These are phyloP conservation scores for Platorchestia sp. DNA, from an alignment of 1,140 invertebrate species.

Conservation along the genomic window DNA sequence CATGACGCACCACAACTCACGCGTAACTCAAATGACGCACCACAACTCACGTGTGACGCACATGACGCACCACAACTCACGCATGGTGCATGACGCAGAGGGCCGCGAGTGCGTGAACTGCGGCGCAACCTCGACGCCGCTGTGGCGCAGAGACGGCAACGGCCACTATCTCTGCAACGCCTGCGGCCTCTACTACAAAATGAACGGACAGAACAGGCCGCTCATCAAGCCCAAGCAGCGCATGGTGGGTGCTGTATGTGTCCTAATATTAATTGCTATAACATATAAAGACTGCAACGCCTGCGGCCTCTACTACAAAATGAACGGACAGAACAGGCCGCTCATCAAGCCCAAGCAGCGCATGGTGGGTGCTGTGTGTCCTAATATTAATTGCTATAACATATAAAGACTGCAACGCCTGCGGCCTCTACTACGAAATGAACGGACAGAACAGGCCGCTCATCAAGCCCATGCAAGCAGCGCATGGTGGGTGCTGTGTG, in stretches of 20 bases:
- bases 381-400: constrained; percentile 79
- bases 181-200: constrained; percentile 86
- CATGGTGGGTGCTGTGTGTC: constrained; percentile 91
- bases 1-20: no score
- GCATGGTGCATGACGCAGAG: background rate
- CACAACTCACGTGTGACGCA: no score
- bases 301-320: constrained; percentile 86
- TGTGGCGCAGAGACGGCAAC: constrained; percentile 95
- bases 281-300: constrained; percentile 91
- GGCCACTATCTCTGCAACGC: constrained; percentile 96
- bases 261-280: constrained; percentile 80
- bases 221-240: constrained; percentile 76
- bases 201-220: constrained; percentile 89
- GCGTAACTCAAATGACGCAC: no score
- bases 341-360: constrained; percentile 97
- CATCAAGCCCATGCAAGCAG: constrained; percentile 74
- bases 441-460: constrained; percentile 89
- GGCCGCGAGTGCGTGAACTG: constrained; percentile 98
- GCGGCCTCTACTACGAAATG: constrained; percentile 85
- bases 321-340: constrained; percentile 91
- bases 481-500: constrained; percentile 66
- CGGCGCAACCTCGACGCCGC: constrained; percentile 95
- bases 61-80: no score
- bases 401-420: constrained; percentile 81
- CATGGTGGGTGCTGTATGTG: constrained; percentile 78